Conservation (phyloP, 2,797 vertebrate species). For the Thalassophryne amazonica region DNA sequence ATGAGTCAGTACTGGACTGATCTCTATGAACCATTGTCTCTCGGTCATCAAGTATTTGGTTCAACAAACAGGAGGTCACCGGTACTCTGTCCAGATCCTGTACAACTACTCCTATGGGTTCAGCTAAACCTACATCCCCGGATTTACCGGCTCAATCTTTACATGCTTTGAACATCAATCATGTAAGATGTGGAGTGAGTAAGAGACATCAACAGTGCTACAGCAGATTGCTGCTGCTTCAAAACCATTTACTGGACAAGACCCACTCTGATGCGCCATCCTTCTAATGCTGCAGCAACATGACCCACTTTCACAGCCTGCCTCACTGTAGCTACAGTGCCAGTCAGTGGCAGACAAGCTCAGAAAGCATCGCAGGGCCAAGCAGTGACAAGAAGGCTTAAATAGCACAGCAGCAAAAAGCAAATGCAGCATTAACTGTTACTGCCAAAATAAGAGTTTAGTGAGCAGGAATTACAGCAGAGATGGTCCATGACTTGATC, state of each 20-base stretch:
- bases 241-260: constrained; percentile 65
- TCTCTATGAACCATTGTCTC: no score
- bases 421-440: constrained; percentile 23
- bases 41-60: neutral
- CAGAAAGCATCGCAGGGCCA: constrained; percentile 36
- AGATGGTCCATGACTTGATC: neutral
- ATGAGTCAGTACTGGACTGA: neutral
- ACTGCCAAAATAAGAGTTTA: constrained; percentile 33
- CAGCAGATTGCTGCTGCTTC: constrained; percentile 47
- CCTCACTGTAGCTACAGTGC: constrained; percentile 44
- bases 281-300: constrained; percentile 62
- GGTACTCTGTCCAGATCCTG: neutral
- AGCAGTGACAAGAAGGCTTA: constrained; percentile 35
- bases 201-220: constrained; percentile 7
- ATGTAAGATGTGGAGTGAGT: neutral
- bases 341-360: constrained; percentile 39
- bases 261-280: constrained; percentile 61
- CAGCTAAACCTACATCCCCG: neutral
- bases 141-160: constrained; percentile 8
- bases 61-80: constrained; percentile 7
- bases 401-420: constrained; percentile 10
- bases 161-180: neutral
- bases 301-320: constrained; percentile 75
- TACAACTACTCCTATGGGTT: neutral
- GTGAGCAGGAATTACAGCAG: constrained; percentile 9